Evolutionary conservation across 2,113 vertebrate species (phyloP).

Genomic region (Dromas ardeola): DNA sequence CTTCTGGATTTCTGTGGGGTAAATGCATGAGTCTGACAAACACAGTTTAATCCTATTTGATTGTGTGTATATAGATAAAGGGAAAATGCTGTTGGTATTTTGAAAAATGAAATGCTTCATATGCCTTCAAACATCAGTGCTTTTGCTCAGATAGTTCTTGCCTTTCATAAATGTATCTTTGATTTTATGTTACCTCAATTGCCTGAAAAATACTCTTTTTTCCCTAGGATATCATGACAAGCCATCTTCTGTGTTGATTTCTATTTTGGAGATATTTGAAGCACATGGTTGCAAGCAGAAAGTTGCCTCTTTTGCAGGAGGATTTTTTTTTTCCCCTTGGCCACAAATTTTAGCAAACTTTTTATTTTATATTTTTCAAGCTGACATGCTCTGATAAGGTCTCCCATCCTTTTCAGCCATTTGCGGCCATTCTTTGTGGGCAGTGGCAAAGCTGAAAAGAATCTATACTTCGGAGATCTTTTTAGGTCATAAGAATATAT

Average conservation of each 20-base stretch:
- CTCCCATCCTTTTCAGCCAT: not conserved
- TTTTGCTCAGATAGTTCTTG: not conserved
- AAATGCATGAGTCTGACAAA: not conserved
- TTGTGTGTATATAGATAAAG: not conserved
- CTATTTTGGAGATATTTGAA: not conserved
- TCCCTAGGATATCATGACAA: not conserved
- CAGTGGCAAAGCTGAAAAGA: slow-evolving; percentile 4
- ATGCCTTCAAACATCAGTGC: not conserved
- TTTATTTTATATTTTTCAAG: slow-evolving; percentile 15
- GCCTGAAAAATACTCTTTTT: not conserved
- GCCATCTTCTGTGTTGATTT: slow-evolving; percentile 4
- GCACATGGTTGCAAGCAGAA: not conserved
- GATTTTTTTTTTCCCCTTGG: not conserved
- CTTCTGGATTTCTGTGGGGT: not conserved
- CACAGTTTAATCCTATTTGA: not conserved
- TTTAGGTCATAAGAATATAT: slow-evolving; percentile 6
- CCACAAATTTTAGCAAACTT: not conserved
- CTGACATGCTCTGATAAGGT: not conserved
- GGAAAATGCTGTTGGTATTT: not conserved
- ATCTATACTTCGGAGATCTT: slow-evolving; percentile 20
- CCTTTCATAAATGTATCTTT: not conserved
- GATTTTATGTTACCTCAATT: not conserved
- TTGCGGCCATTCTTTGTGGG: not conserved
- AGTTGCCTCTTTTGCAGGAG: not conserved
- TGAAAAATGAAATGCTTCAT: not conserved